phyloP scores from a whole-genome alignment of 2,797 vertebrate species.

The Pipistrellus nathusii region DNA sequence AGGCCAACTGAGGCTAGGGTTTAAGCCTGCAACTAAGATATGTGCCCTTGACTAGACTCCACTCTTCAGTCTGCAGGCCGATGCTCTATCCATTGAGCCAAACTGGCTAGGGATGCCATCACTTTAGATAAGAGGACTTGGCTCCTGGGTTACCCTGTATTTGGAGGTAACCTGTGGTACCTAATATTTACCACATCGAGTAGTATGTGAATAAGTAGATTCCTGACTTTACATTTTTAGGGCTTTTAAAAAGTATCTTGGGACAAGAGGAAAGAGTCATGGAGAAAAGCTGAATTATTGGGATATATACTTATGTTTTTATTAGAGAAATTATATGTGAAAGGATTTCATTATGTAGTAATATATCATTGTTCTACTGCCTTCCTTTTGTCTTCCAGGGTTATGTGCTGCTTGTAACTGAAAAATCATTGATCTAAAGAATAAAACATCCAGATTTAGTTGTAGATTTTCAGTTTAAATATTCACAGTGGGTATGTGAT shows the following conservation, averaged over 20 bases:
- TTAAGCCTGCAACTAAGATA: too few relatives aligned
- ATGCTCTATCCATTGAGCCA: too few relatives aligned
- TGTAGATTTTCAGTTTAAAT: conserved; percentile 46
- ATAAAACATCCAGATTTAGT: not conserved
- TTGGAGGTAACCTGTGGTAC: not conserved
- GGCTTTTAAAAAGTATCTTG: conserved; percentile 42
- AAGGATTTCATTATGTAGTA: conserved; percentile 11
- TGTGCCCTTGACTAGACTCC: too few relatives aligned
- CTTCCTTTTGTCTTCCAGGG: conserved; percentile 19
- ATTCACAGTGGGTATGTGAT: not conserved
- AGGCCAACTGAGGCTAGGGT: too few relatives aligned
- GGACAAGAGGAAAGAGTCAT: not conserved
- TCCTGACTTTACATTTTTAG: not conserved
- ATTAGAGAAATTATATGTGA: conserved; percentile 35
- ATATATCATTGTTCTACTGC: not conserved
- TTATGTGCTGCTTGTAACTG: not conserved
- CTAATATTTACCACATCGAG: not conserved
- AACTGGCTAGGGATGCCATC: not conserved
- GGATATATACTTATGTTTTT: not conserved
- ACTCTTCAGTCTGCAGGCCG: too few relatives aligned
- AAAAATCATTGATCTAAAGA: conserved; percentile 12
- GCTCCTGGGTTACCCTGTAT: not conserved
- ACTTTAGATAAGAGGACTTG: conserved; percentile 46
- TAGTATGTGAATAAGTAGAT: not conserved
- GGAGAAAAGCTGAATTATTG: not conserved